Percentiles rank a stretch among this genome's conserved stretches.
Evolutionary conservation across 1,140 invertebrate species (phyloP).

Genomic region (Trichoplusia ni): DNA sequence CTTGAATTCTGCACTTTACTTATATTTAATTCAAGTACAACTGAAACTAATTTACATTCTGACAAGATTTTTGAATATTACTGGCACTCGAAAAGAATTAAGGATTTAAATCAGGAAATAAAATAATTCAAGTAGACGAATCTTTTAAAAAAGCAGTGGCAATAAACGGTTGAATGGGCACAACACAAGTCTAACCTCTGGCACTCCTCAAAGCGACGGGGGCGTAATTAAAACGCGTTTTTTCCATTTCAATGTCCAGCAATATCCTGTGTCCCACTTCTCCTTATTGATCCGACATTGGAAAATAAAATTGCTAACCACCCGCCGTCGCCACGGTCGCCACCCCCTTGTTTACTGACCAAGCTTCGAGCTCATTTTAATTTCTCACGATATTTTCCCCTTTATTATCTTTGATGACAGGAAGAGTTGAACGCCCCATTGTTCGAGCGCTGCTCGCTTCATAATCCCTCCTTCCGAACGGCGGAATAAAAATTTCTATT

Average conservation of each 20-base stretch:
- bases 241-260: conserved; percentile 56
- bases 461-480: conserved; percentile 17
- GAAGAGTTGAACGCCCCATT: conserved; percentile 44
- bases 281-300: conserved; percentile 60
- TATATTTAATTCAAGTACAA: too few relatives aligned
- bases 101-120: background rate
- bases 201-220: conserved; percentile 44
- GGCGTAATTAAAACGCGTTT: conserved; percentile 60
- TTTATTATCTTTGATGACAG: conserved; percentile 48
- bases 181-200: conserved; percentile 31
- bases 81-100: background rate
- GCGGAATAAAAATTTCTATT: conserved; percentile 27
- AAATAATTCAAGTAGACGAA: background rate
- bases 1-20: too few relatives aligned
- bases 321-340: too few relatives aligned
- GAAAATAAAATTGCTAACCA: conserved; percentile 53
- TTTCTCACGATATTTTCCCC: conserved; percentile 48
- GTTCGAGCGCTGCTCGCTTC: conserved; percentile 31
- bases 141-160: conserved; percentile 16
- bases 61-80: background rate
- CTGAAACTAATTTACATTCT: too few relatives aligned
- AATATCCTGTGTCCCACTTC: conserved; percentile 65
- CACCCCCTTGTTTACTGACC: conserved; percentile 53
- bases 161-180: conserved; percentile 25
- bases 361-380: conserved; percentile 53